Evolutionary conservation across 2,888 invertebrate genomes (phyloP).

Genomic region (Pyralis farinalis): DNA sequence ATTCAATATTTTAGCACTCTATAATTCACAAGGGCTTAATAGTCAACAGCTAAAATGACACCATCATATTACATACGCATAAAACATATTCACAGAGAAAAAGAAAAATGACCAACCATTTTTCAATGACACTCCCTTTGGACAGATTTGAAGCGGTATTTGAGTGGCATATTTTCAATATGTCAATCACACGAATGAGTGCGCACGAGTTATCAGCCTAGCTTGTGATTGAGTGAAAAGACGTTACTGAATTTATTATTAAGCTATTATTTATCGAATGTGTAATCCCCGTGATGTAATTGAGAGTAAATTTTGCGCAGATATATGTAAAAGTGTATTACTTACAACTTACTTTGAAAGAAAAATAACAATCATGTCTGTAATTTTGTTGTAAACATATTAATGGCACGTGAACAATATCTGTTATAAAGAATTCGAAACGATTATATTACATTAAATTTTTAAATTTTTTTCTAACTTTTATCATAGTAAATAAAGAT

Average conservation of each 20-base stretch:
- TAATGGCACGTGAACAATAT: too few species aligned
- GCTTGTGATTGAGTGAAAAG: constrained; percentile 29
- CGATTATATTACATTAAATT: too few species aligned
- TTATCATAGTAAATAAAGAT: too few species aligned
- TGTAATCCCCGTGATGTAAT: background rate
- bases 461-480: too few species aligned
- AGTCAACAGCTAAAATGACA: too few species aligned
- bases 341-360: too few species aligned
- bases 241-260: background rate
- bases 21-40: too few species aligned
- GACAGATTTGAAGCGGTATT: constrained; percentile 49
- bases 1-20: too few species aligned
- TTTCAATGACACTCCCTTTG: constrained; percentile 56
- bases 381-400: too few species aligned
- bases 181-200: constrained; percentile 40
- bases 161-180: constrained; percentile 51
- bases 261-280: background rate
- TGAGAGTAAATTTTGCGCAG: background rate
- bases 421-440: too few species aligned
- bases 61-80: background rate
- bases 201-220: constrained; percentile 33
- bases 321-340: too few species aligned
- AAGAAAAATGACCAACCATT: constrained; percentile 54
- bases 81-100: constrained; percentile 12
- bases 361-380: too few species aligned